Percentiles rank a stretch among this genome's conserved stretches.
Conservation (phyloP, 2,888 invertebrate species). For the Dioctria linearis region DNA sequence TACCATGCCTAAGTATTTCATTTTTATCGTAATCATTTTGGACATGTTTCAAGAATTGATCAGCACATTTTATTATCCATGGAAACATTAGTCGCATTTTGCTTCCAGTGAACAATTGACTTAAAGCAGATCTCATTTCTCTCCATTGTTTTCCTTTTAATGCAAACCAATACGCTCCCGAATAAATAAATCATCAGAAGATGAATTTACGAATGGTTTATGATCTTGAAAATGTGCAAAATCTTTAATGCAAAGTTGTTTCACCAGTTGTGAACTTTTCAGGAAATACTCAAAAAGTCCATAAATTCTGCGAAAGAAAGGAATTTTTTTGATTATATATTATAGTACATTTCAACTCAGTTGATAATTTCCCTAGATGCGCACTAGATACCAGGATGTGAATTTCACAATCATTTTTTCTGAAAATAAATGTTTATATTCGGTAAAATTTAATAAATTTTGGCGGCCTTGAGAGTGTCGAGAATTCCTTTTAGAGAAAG, state of each 20-base stretch:
- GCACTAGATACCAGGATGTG: too few relatives aligned
- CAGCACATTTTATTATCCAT: slow-evolving; percentile 54
- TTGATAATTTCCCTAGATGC: too few relatives aligned
- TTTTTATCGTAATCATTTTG: slow-evolving; percentile 70
- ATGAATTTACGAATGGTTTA: neutral
- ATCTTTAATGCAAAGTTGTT: slow-evolving; percentile 73
- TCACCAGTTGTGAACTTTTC: slow-evolving; percentile 74
- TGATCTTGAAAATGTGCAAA: slow-evolving; percentile 72
- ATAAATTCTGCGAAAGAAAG: slow-evolving; percentile 67
- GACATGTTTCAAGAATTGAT: slow-evolving; percentile 68
- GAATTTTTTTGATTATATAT: too few relatives aligned
- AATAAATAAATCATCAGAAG: slow-evolving; percentile 69
- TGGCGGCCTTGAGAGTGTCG: too few relatives aligned
- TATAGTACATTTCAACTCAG: too few relatives aligned
- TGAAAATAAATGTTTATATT: too few relatives aligned
- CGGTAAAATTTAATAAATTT: too few relatives aligned
- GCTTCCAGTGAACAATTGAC: slow-evolving; percentile 71
- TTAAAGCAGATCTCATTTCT: slow-evolving; percentile 71
- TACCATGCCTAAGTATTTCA: slow-evolving; percentile 74
- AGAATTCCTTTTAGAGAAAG: too few relatives aligned
- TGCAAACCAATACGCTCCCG: slow-evolving; percentile 71
- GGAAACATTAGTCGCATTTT: slow-evolving; percentile 68
- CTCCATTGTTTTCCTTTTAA: slow-evolving; percentile 71
- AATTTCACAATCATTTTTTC: too few relatives aligned
- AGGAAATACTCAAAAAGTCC: slow-evolving; percentile 72